Percentiles rank a stretch among this genome's conserved stretches.
These are phyloP conservation scores for Puffinus mauretanicus DNA, from an alignment of 2,113 vertebrate species.

Conservation along the genomic window DNA sequence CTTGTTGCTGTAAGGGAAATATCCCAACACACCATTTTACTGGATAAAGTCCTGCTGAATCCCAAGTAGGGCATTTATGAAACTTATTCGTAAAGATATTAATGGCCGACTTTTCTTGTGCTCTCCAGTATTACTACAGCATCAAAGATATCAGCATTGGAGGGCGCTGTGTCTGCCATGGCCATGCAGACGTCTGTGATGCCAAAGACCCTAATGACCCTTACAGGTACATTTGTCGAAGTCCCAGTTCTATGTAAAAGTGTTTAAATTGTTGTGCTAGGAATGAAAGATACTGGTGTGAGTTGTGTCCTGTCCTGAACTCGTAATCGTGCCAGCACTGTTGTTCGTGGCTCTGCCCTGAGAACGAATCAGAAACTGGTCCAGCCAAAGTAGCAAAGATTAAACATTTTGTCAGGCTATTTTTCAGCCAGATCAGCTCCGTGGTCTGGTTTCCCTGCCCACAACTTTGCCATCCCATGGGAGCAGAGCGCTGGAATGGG, in stretches of 20 bases:
- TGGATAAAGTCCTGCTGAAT: not conserved
- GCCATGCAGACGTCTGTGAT: conserved; percentile 91
- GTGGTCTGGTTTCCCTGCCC: not conserved
- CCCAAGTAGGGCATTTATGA: not conserved
- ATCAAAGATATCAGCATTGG: conserved; percentile 98
- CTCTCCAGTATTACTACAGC: conserved; percentile 92
- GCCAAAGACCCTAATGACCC: conserved; percentile 87
- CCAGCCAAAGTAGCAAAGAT: not conserved
- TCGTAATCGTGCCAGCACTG: not conserved
- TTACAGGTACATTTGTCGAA: conserved; percentile 81
- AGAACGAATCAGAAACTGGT: not conserved
- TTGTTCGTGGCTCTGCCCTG: not conserved
- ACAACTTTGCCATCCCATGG: not conserved
- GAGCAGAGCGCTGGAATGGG: not conserved
- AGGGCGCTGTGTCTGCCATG: conserved; percentile 95
- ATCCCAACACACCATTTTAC: not conserved
- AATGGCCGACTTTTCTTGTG: not conserved
- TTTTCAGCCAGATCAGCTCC: not conserved
- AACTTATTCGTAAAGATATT: not conserved
- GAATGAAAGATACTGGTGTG: not conserved
- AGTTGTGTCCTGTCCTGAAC: not conserved
- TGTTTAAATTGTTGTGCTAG: not conserved
- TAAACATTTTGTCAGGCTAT: not conserved
- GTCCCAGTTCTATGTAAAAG: not conserved
- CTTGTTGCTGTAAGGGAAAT: not conserved